A percentile compares a stretch with the other conserved stretches of the same genome.
phyloP scores from a whole-genome alignment of 2,797 vertebrate species.

The Numenius phaeopus region DNA sequence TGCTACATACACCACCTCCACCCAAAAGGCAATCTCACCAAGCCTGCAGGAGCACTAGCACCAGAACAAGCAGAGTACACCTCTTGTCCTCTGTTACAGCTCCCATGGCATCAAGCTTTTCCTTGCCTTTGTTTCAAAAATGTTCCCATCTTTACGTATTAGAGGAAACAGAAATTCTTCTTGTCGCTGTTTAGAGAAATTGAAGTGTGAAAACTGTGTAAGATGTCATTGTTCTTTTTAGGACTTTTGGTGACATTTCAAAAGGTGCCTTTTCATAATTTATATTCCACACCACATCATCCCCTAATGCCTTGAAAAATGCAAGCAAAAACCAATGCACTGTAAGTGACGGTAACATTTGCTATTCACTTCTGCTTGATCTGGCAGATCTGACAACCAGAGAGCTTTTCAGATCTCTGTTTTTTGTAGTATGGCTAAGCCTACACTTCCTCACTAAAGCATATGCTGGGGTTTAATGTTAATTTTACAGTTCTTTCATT shows the following conservation, averaged over 20 bases:
- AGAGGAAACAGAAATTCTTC: neutral
- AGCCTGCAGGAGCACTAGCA: neutral
- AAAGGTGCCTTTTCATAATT: neutral
- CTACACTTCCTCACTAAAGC: neutral
- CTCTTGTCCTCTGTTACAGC: neutral
- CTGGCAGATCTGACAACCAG: neutral
- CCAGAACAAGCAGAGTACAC: neutral
- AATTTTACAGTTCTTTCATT: slow-evolving; percentile 23
- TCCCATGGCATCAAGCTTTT: neutral
- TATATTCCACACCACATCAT: neutral
- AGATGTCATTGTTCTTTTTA: neutral
- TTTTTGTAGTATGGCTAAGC: neutral
- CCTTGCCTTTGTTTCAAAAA: neutral
- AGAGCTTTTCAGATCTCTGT: slow-evolving; percentile 17
- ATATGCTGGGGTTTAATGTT: neutral
- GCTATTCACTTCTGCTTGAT: neutral
- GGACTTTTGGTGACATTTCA: neutral
- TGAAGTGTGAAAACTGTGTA: neutral
- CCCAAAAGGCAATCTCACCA: neutral
- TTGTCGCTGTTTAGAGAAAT: neutral
- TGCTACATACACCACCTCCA: neutral
- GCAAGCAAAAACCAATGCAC: neutral
- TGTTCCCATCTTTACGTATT: neutral
- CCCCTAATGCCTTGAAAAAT: neutral
- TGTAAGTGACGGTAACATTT: neutral